Evolutionary conservation across 1,140 invertebrate species (phyloP), one percentile per base, ranked within the genome.

Genomic region (Papilio machaon): DNA sequence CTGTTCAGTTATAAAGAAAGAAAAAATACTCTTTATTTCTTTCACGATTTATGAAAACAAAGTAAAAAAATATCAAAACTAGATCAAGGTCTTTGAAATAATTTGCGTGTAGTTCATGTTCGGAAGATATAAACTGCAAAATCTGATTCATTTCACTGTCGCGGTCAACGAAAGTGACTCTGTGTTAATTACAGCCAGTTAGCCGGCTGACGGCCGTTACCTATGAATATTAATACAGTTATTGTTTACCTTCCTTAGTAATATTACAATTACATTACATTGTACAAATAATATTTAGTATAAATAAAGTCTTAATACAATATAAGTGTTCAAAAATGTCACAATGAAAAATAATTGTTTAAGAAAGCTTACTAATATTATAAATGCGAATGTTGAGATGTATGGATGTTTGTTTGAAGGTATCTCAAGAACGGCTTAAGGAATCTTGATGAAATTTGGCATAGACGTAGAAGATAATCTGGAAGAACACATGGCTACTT

Each of bases 201-300:
- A 49, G 19, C 19, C 9, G 19, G 30, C 30, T n/a, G 52, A 38
- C 30, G 49, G 49, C 52, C 47, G 8, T 54, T 23, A 15, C 30
- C 60, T 82, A 49, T 38, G 81, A 30, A 30, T 30, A 30, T 30
- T 30, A 30, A 85, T 85, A 83, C 83, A 82, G 38, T 81, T 73
- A 82, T 84, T 83, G 77, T 84, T 79, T 81, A 73, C 70, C 11
- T 82, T 78, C 74, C 83, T 83, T 84, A 79, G 78, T 80, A 77
- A 83, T 47, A 80, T 84, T 83, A 78, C 83, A 58, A 54, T 54
- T n/a, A n/a, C 17, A 58, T 30, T 30, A 19, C 17, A n/a, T n/a
- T 17, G 17, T 17, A 58, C 17, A 58, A 8, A n/a, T 58, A 58
- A 58, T n/a, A 58, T 6, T n/a, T 0, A 9, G 8, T 58, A 19